Evolutionary conservation across 2,113 vertebrate species (phyloP).

Genomic region (Oncorhynchus tshawytscha): DNA sequence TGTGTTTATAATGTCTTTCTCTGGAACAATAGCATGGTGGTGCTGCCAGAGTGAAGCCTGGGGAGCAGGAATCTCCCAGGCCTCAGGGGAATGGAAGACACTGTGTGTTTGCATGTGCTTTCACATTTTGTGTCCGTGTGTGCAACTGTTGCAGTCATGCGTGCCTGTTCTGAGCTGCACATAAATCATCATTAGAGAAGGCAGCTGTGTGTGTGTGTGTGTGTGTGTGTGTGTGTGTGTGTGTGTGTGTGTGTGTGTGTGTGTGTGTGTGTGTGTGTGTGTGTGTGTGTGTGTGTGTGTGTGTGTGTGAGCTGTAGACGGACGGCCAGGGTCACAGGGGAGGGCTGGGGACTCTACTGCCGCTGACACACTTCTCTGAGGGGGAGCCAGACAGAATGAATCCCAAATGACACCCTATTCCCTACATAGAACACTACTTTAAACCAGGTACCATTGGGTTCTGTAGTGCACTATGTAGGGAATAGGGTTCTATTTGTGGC

Average conservation of each 20-base stretch:
- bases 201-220: constrained; percentile 53
- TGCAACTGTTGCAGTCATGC: constrained; percentile 34
- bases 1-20: constrained; percentile 60
- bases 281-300: neutral
- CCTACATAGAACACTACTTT: too few relatives aligned
- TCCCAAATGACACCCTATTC: too few relatives aligned
- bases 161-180: constrained; percentile 53
- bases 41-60: constrained; percentile 63
- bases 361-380: too few relatives aligned
- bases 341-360: too few relatives aligned
- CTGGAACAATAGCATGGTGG: constrained; percentile 57
- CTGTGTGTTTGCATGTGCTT: too few relatives aligned
- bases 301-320: neutral
- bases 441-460: too few relatives aligned
- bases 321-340: too few relatives aligned
- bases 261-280: constrained; percentile 31
- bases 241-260: constrained; percentile 4
- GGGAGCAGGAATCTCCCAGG: constrained; percentile 63
- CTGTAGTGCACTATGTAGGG: too few relatives aligned
- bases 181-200: constrained; percentile 74
- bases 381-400: too few relatives aligned
- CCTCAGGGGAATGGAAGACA: constrained; percentile 24
- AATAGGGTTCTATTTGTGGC: too few relatives aligned
- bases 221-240: constrained; percentile 66
- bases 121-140: neutral